Percentiles rank a stretch among this genome's conserved stretches.
phyloP scores from a whole-genome alignment of 92 coral and sea anemone species.

The Epizoanthus scotinus region DNA sequence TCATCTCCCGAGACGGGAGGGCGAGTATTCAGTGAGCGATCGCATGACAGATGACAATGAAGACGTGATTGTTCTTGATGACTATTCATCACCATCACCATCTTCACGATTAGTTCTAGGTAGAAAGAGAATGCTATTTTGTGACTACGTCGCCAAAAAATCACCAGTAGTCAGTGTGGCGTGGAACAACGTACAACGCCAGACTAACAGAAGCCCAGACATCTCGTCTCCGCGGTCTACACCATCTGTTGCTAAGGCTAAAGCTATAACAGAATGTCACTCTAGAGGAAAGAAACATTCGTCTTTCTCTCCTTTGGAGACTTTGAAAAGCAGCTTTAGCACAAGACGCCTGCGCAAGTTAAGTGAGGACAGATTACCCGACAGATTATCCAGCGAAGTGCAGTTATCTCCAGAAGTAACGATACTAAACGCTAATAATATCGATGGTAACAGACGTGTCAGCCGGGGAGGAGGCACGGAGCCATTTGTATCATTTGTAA shows the following conservation, averaged over 20 bases:
- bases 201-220: background rate
- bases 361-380: conserved; percentile 18
- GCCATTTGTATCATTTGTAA: conserved; percentile 63
- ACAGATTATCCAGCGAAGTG: background rate
- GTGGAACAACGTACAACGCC: conserved; percentile 27
- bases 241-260: background rate
- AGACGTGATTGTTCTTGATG: conserved; percentile 55
- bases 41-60: conserved; percentile 37
- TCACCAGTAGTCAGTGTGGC: conserved; percentile 68
- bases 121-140: conserved; percentile 42
- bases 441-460: background rate
- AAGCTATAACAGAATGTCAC: background rate
- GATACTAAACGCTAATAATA: background rate
- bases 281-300: conserved; percentile 20
- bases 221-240: conserved; percentile 14
- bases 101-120: conserved; percentile 34
- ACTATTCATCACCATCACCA: conserved; percentile 31
- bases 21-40: background rate
- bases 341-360: background rate
- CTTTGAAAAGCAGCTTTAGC: conserved; percentile 8
- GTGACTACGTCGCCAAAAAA: conserved; percentile 47
- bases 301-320: conserved; percentile 40
- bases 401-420: conserved; percentile 22
- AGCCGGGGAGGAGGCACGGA: background rate
- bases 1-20: conserved; percentile 16